Conservation (phyloP, 1,140 invertebrate species). For the Caligus rogercresseyi region DNA sequence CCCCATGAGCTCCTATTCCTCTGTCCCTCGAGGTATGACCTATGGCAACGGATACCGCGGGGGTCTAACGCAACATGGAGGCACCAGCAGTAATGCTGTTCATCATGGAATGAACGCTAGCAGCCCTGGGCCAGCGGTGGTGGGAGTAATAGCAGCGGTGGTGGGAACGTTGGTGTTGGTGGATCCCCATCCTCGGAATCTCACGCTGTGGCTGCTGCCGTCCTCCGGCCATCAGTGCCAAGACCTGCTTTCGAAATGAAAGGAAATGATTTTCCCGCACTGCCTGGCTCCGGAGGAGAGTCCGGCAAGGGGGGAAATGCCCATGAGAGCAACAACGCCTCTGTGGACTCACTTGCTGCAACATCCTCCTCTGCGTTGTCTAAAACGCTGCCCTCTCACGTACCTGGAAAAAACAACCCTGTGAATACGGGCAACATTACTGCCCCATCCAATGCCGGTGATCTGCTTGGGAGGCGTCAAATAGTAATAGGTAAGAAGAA, state of each 20-base stretch:
- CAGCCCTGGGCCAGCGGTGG: background rate
- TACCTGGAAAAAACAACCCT: background rate
- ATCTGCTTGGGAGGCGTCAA: background rate
- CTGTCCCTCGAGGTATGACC: background rate
- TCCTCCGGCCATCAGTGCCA: background rate
- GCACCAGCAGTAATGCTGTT: too few species aligned
- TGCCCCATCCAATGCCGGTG: background rate
- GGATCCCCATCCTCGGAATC: background rate
- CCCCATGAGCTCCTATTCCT: background rate
- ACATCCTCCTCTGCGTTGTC: too few species aligned
- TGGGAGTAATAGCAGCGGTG: background rate
- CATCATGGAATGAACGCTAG: too few species aligned
- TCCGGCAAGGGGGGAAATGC: background rate
- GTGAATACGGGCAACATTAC: too few species aligned
- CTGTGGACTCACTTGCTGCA: too few species aligned
- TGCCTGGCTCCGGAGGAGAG: background rate
- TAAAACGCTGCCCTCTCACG: too few species aligned
- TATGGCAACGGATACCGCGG: background rate
- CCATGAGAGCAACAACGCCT: background rate
- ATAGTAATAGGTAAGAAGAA: background rate
- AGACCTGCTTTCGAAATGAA: constrained; percentile 3
- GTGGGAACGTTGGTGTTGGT: background rate
- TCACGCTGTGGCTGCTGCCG: background rate
- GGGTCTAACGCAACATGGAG: too few species aligned
- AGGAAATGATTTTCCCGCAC: constrained; percentile 5